Evolutionary conservation across 2,113 vertebrate species (phyloP), one percentile per base, ranked within the genome.

Genomic region (Entomyzon cyanotis): DNA sequence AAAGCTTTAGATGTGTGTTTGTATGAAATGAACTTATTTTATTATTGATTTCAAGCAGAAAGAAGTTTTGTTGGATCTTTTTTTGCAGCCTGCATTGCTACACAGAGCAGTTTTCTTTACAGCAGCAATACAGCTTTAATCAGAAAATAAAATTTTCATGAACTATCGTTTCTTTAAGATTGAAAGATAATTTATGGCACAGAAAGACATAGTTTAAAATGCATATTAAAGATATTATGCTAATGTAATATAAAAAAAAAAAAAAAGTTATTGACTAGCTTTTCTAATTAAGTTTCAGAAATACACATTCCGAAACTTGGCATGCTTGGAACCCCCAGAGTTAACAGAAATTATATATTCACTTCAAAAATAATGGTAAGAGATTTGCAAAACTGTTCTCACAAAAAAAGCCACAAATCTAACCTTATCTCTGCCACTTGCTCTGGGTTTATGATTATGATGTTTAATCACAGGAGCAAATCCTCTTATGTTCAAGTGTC

Each of bases 1-100:
- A 98, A 94, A 97, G 93, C 68, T 95, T 96, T 95, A 84, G 96
- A 90, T 97, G 63, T 91, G 52, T 97, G 92, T 97, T 97, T 95
- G 94, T 92, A 94, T 93, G 96, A 97, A 98, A 97, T 97, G 89
- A 97, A 98, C 60, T 96, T 96, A 97, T 94, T 95, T 96, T 97
- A 95, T 98, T 96, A 95, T 94, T 96, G 81, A 97, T 94, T 97
- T 80, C 67, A 96, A 93, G 70, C 65, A 95, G 77, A 59, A 95
- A 41, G 62, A 90, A 49, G 8, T 89, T 96, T 96, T 91, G 25
- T 68, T 92, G 78, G 62, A 79, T 93, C 30, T 62, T 90, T 71
- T 92, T 87, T 95, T 67, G 18, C 59, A 89, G 52, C 39, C 41
- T 93, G 47, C 41, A 78, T 58, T 87, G 41, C 58, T 77, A 75